Conservation (phyloP, 2,888 invertebrate genomes). For the Chalcosyrphus nemorum region DNA sequence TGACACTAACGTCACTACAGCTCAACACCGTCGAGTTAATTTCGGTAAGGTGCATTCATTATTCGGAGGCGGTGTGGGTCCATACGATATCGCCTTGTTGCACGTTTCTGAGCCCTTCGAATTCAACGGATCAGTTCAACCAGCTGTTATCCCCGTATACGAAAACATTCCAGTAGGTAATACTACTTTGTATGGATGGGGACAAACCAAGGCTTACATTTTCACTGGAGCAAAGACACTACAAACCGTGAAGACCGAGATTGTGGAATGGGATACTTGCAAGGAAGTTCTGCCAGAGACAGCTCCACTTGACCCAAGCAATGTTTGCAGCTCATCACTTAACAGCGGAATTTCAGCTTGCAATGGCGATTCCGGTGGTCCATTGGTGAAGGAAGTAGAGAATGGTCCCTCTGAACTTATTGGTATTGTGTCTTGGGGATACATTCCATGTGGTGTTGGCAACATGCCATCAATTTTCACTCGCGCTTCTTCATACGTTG, state of each 20-base stretch:
- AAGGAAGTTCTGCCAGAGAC: conserved; percentile 73
- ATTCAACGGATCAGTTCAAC: conserved; percentile 78
- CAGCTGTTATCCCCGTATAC: conserved; percentile 79
- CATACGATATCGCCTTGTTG: conserved; percentile 84
- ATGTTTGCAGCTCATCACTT: conserved; percentile 82
- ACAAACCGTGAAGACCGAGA: conserved; percentile 77
- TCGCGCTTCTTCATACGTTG: conserved; percentile 80
- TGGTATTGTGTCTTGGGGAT: conserved; percentile 84
- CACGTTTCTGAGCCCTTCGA: conserved; percentile 76
- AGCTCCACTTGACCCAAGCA: conserved; percentile 78
- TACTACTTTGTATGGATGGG: conserved; percentile 82
- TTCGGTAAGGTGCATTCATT: conserved; percentile 78
- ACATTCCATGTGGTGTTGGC: conserved; percentile 81
- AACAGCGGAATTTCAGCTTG: conserved; percentile 82
- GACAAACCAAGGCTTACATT: conserved; percentile 77
- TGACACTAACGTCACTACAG: conserved; percentile 72
- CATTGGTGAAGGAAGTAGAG: conserved; percentile 76
- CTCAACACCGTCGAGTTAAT: conserved; percentile 77
- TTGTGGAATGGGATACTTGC: conserved; percentile 77
- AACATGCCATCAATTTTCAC: conserved; percentile 82
- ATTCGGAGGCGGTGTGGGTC: conserved; percentile 80
- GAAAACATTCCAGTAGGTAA: conserved; percentile 77
- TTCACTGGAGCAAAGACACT: conserved; percentile 75
- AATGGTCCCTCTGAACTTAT: conserved; percentile 76
- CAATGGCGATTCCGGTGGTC: conserved; percentile 81